These are phyloP conservation scores for Chloromyia formosa DNA, from an alignment of 2,888 invertebrate species.

Conservation along the genomic window DNA sequence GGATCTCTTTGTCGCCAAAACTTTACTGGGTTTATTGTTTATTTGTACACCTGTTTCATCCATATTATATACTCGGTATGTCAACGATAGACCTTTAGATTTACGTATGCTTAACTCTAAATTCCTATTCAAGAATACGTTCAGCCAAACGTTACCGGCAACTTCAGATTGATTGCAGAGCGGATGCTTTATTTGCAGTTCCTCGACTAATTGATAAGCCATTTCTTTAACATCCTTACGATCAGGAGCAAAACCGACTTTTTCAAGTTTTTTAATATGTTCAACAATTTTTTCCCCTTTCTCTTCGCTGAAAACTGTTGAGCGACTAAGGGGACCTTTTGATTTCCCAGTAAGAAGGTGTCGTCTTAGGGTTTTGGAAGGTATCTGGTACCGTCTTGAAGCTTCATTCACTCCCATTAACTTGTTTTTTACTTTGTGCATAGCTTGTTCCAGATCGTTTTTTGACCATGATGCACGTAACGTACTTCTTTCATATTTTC, in stretches of 20 bases:
- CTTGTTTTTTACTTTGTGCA: no score
- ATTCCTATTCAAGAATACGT: conserved; percentile 42
- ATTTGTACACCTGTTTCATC: conserved; percentile 32
- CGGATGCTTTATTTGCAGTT: not conserved
- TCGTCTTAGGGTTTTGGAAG: no score
- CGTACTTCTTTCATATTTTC: no score
- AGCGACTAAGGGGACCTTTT: conserved; percentile 44
- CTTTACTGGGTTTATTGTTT: conserved; percentile 57
- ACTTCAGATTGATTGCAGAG: not conserved
- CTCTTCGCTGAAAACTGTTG: conserved; percentile 19
- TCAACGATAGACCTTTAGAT: conserved; percentile 55
- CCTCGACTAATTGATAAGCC: conserved; percentile 54
- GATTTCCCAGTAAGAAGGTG: conserved; percentile 4
- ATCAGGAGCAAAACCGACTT: conserved; percentile 51
- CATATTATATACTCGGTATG: no score
- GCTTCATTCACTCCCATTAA: no score
- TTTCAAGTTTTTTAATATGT: conserved; percentile 51
- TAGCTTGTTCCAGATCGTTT: no score
- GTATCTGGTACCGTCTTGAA: no score
- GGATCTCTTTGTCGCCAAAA: conserved; percentile 57
- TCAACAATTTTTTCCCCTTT: conserved; percentile 48
- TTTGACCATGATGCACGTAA: no score
- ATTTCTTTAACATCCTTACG: conserved; percentile 52
- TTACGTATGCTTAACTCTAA: conserved; percentile 54
- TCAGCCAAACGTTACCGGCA: conserved; percentile 10